Evolutionary conservation across 2,888 invertebrate species (phyloP).

Genomic region (Diplolepis rosae): DNA sequence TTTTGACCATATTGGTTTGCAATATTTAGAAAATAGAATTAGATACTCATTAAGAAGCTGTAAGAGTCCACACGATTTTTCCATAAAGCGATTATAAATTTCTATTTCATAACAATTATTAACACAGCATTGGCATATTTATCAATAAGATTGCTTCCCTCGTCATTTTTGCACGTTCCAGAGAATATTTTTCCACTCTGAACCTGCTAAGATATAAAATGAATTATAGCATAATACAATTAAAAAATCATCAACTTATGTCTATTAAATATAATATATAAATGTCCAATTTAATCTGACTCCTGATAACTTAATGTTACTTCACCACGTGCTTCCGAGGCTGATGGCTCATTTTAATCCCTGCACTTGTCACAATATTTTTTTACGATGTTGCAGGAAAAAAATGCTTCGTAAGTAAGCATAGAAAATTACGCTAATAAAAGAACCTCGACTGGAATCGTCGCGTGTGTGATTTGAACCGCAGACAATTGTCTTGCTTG

Average conservation of each 20-base stretch:
- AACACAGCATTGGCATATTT: background rate
- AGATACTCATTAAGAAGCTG: background rate
- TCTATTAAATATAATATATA: no score
- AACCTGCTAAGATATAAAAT: background rate
- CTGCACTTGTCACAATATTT: background rate
- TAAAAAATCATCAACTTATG: background rate
- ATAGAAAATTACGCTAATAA: background rate
- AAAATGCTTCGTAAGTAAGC: constrained; percentile 6
- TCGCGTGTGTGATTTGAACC: constrained; percentile 10
- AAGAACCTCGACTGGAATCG: background rate
- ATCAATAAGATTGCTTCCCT: background rate
- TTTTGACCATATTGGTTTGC: constrained; percentile 25
- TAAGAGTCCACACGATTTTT: background rate
- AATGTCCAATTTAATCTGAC: no score
- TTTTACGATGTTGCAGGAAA: background rate
- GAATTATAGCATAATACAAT: background rate
- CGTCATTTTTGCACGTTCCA: background rate
- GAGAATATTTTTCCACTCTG: background rate
- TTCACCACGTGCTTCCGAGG: background rate
- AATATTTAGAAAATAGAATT: constrained; percentile 28
- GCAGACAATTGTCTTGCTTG: constrained; percentile 17
- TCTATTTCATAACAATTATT: background rate
- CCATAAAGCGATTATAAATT: background rate
- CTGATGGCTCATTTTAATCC: background rate
- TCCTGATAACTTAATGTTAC: no score